Percentiles rank a stretch among this genome's conserved stretches.
Evolutionary conservation across 2,797 vertebrate genomes (phyloP).

Genomic region (Anguilla anguilla): DNA sequence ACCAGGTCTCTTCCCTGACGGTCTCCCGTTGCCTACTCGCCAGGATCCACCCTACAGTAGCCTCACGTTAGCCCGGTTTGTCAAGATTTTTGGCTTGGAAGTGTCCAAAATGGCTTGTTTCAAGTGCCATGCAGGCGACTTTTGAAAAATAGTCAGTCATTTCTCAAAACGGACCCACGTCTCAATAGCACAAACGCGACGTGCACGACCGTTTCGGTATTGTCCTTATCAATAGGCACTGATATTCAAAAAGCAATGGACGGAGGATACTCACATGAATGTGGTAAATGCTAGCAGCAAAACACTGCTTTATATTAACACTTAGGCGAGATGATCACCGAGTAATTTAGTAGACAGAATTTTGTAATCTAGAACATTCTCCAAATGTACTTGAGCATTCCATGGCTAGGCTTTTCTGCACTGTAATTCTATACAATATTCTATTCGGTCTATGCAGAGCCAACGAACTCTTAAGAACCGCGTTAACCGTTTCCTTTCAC

Average conservation of each 20-base stretch:
- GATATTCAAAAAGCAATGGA: conserved; percentile 5
- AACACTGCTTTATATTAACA: conserved; percentile 3
- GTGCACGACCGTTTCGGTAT: conserved; percentile 30
- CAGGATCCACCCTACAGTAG: conserved; percentile 21
- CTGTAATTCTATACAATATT: conserved; percentile 26
- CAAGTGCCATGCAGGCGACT: not conserved
- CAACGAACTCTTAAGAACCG: conserved; percentile 22
- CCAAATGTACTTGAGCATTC: conserved; percentile 23
- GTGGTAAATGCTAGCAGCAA: conserved; percentile 23
- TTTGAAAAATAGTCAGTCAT: not conserved
- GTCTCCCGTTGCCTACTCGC: not conserved
- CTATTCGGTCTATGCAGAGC: conserved; percentile 24
- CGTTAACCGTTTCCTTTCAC: conserved; percentile 28
- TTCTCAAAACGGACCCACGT: not conserved
- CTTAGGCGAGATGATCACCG: not conserved
- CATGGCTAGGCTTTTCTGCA: conserved; percentile 13
- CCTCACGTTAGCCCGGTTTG: conserved; percentile 21
- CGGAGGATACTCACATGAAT: conserved; percentile 9
- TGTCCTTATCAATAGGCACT: not conserved
- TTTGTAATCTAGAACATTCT: conserved; percentile 35
- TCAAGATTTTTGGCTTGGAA: not conserved
- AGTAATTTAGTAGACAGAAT: conserved; percentile 21
- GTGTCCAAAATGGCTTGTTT: not conserved
- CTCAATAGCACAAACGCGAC: conserved; percentile 37
- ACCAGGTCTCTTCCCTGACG: conserved; percentile 26